Evolutionary conservation across 2,797 vertebrate species (phyloP).

Genomic region (Enteromius viviparus): DNA sequence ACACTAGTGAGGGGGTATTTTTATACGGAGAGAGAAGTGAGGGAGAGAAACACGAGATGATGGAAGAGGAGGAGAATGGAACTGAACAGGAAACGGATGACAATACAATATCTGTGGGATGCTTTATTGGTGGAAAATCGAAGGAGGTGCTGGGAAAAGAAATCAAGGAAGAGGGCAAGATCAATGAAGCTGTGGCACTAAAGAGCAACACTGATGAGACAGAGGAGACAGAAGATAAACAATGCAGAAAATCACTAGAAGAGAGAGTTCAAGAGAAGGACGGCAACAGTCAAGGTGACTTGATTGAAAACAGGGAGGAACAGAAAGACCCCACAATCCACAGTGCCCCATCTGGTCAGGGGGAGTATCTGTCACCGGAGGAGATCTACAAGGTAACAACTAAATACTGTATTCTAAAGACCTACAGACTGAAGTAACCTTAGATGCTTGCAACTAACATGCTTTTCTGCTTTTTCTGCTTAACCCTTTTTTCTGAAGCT

Average conservation of each 20-base stretch:
- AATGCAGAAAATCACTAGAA: neutral
- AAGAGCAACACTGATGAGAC: neutral
- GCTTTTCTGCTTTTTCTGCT: slow-evolving; percentile 7
- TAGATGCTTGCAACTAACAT: slow-evolving; percentile 34
- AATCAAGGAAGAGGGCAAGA: neutral
- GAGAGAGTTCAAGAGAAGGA: slow-evolving; percentile 14
- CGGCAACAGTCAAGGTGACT: neutral
- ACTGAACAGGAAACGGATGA: slow-evolving; percentile 7
- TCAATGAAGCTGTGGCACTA: neutral
- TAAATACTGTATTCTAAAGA: neutral
- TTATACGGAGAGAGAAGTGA: neutral
- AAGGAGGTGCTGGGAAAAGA: neutral
- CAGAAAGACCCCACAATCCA: slow-evolving; percentile 9
- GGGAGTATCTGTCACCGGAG: slow-evolving; percentile 67
- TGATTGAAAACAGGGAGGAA: slow-evolving; percentile 13
- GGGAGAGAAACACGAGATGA: slow-evolving; percentile 8
- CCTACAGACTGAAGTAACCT: neutral
- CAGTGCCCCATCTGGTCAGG: slow-evolving; percentile 45
- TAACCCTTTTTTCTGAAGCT: neutral
- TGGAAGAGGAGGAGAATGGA: slow-evolving; percentile 8
- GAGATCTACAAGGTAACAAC: slow-evolving; percentile 73
- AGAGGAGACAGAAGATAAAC: slow-evolving; percentile 14
- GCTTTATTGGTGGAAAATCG: neutral
- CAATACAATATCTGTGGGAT: neutral
- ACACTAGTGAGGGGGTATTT: neutral